phyloP scores from a whole-genome alignment of 2,888 invertebrate species.

The Unio pictorum region DNA sequence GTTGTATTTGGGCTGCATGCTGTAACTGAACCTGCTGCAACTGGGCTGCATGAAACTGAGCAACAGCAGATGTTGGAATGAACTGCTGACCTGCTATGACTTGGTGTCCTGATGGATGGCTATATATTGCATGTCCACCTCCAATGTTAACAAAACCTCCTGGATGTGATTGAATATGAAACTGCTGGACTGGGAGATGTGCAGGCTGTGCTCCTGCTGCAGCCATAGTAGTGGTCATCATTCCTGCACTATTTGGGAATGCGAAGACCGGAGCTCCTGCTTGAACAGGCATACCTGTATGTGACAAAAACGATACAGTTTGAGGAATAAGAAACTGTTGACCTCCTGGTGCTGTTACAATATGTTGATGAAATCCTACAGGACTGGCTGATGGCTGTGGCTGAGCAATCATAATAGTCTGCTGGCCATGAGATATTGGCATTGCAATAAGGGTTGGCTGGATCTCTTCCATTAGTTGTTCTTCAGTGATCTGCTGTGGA shows the following conservation, averaged over 20 bases:
- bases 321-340: conserved; percentile 49
- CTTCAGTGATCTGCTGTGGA: conserved; percentile 36
- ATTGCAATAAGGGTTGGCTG: conserved; percentile 30
- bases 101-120: conserved; percentile 9
- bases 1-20: conserved; percentile 31
- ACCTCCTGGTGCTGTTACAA: conserved; percentile 29
- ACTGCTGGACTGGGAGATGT: conserved; percentile 15
- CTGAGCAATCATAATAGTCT: conserved; percentile 41
- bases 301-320: conserved; percentile 28
- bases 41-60: conserved; percentile 8
- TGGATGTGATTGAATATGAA: conserved; percentile 7
- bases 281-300: conserved; percentile 50
- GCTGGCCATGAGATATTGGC: conserved; percentile 28
- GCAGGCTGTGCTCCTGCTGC: conserved; percentile 43
- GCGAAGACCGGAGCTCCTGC: conserved; percentile 61
- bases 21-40: conserved; percentile 31
- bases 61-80: conserved; percentile 28
- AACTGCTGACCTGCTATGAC: conserved; percentile 22
- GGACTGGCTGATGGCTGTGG: conserved; percentile 42
- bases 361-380: conserved; percentile 27
- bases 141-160: neutral
- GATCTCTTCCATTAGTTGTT: conserved; percentile 37
- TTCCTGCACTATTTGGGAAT: conserved; percentile 40
- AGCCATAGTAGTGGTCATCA: conserved; percentile 31
- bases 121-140: neutral